These are phyloP conservation scores for Stenolophus ochropezus DNA, from an alignment of 2,888 invertebrate genomes.

Conservation along the genomic window DNA sequence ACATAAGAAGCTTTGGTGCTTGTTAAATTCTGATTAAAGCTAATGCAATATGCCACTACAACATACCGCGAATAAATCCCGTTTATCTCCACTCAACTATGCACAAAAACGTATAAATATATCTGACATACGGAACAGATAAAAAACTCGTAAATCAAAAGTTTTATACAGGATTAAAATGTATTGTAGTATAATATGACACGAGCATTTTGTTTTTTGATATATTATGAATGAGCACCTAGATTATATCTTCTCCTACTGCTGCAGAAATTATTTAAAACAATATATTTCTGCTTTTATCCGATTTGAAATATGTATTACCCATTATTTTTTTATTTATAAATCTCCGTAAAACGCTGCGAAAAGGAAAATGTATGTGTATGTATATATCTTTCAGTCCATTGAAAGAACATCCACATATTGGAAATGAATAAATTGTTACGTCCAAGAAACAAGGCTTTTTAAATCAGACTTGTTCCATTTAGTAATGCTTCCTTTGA, in stretches of 20 bases:
- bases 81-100: constrained; percentile 9
- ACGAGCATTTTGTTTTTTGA: constrained; percentile 36
- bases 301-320: neutral
- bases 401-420: neutral
- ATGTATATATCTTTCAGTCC: neutral
- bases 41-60: neutral
- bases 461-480: neutral
- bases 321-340: neutral
- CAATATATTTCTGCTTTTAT: neutral
- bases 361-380: neutral
- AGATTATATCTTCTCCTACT: constrained; percentile 2
- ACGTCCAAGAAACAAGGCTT: too few species aligned
- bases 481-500: neutral
- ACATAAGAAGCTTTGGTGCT: constrained; percentile 18
- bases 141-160: constrained; percentile 36
- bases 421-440: too few species aligned
- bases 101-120: constrained; percentile 20
- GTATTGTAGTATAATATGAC: constrained; percentile 31
- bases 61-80: constrained; percentile 5
- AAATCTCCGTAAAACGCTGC: neutral
- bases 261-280: neutral
- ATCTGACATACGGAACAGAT: constrained; percentile 20
- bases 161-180: constrained; percentile 26
- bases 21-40: constrained; percentile 14
- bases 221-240: constrained; percentile 30